phyloP scores from a whole-genome alignment of 2,888 invertebrate species.

The Ectropis crepuscularia region DNA sequence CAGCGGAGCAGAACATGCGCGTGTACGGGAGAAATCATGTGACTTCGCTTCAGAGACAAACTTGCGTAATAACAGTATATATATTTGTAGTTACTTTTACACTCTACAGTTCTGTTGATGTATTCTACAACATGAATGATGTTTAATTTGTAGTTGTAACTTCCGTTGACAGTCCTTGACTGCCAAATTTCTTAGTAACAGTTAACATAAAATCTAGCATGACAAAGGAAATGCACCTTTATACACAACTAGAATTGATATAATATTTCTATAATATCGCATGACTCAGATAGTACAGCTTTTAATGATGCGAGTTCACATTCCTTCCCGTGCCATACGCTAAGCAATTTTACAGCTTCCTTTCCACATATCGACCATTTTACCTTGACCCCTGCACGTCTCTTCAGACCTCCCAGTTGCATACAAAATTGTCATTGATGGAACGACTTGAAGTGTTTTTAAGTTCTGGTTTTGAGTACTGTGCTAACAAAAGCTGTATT shows the following conservation, averaged over 20 bases:
- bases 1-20: no score
- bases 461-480: constrained; percentile 41
- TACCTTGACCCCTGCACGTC: constrained; percentile 38
- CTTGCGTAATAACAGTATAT: no score
- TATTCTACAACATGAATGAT: no score
- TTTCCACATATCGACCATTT: constrained; percentile 40
- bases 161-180: no score
- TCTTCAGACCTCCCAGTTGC: constrained; percentile 2
- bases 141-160: no score
- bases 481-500: constrained; percentile 65
- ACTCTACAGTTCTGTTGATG: no score
- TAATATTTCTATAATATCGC: neutral
- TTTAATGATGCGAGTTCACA: constrained; percentile 27
- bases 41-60: no score
- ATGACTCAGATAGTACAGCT: constrained; percentile 12
- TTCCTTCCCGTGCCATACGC: constrained; percentile 28
- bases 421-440: neutral
- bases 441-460: constrained; percentile 20
- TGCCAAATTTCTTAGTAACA: no score
- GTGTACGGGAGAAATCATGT: no score
- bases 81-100: no score
- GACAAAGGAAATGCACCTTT: neutral
- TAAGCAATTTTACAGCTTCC: constrained; percentile 36
- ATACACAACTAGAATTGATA: no score
- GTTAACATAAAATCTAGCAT: no score